Evolutionary conservation across 2,113 vertebrate species (phyloP).

Genomic region (Erythrolamprus reginae): DNA sequence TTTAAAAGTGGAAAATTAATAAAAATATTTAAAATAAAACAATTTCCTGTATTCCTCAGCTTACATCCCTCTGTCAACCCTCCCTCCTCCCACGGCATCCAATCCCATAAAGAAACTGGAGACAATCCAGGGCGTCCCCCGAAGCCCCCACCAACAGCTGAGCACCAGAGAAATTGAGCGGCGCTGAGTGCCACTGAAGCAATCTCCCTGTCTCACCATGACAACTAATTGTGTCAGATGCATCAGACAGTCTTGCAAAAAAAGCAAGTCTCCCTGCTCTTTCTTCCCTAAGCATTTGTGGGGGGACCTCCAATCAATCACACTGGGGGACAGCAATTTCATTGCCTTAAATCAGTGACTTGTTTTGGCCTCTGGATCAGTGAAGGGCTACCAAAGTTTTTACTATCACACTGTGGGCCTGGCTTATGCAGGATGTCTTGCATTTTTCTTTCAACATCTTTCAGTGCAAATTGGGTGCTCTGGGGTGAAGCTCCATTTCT

Average conservation of each 20-base stretch:
- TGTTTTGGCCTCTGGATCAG: no score
- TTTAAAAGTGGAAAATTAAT: no score
- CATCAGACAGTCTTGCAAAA: background rate
- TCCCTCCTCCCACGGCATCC: constrained; percentile 38
- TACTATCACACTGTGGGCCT: no score
- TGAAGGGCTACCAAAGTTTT: no score
- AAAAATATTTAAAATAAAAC: no score
- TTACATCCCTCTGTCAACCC: background rate
- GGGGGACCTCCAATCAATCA: background rate
- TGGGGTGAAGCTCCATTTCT: no score
- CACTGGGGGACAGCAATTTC: no score
- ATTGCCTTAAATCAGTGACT: no score
- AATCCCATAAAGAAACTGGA: constrained; percentile 23
- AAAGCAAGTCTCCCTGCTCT: constrained; percentile 19
- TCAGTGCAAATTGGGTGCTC: no score
- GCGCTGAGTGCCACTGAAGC: background rate
- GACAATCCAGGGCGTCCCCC: constrained; percentile 7
- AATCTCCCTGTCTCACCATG: constrained; percentile 26
- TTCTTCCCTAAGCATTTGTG: background rate
- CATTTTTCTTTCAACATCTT: no score
- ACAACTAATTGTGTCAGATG: constrained; percentile 3
- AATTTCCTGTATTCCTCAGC: background rate
- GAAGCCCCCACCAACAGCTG: constrained; percentile 22
- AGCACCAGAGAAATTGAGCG: background rate
- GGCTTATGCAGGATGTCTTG: no score